Evolutionary conservation across 1,140 invertebrate genomes (phyloP), one percentile per base, ranked within the genome.

Genomic region (Himalopsyche phryganea): DNA sequence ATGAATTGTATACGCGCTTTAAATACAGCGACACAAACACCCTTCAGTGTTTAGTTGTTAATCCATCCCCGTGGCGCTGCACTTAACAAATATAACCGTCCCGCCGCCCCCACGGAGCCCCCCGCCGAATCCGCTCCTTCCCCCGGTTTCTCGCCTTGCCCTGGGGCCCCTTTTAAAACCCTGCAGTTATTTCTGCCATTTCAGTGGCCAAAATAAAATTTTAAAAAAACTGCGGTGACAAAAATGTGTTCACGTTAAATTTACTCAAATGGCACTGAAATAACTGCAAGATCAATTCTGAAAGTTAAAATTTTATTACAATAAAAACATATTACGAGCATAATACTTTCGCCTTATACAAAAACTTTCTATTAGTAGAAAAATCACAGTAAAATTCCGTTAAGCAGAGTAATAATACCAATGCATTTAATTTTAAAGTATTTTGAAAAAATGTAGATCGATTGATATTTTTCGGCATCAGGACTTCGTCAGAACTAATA

Each of bases 1-100:
- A 60, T 54, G 51, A 55, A 60, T 53, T 60, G 51, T 49, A 60
- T 50, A 28, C 48, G 41, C 56, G 42, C 58, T 61, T 57, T 57
- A 51, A 61, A 58, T 49, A 47, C 54, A 44, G 38, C 2, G 10
- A 17, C n/a, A 45, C 52, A 15, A 10, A 35, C 40, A 35, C 53
- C 53, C 48, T 51, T 50, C 51, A 18, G 19, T 46, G 53, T 50
- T 50, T 36, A 48, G 44, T 55, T 47, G 41, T 50, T 55, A 48
- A 60, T 60, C 44, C 50, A 19, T 44, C 54, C 54, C 54, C 46
- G 20, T 32, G 52, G 44, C 44, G 45, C 32, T 45, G 52, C 44
- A 55, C 52, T 55, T 55, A 47, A 55, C 45, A 48, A 55, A 55
- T 55, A 55, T 32, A 48, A 44, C 23, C 23, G 38, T 23, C 42